A percentile compares a stretch with the other conserved stretches of the same genome.
These are phyloP conservation scores for Metalampra italica DNA, from an alignment of 2,888 invertebrate genomes.

Conservation along the genomic window DNA sequence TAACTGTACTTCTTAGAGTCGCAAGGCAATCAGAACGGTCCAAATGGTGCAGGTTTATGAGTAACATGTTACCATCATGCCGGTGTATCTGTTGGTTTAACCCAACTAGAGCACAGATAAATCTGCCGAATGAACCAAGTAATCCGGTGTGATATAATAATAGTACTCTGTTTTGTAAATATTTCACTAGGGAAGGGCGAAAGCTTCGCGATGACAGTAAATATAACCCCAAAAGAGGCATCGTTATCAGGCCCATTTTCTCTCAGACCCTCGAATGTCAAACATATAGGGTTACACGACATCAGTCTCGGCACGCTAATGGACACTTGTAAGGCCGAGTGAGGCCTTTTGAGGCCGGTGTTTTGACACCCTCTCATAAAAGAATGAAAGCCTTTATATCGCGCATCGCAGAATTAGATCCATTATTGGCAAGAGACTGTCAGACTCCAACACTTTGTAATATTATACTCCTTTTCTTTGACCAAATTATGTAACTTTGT, in stretches of 20 bases:
- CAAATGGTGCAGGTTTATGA: too few relatives aligned
- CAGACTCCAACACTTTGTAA: not conserved
- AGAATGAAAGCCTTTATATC: constrained; percentile 20
- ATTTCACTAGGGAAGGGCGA: not conserved
- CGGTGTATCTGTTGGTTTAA: too few relatives aligned
- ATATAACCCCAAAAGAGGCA: constrained; percentile 35
- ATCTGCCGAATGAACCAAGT: too few relatives aligned
- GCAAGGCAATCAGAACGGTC: too few relatives aligned
- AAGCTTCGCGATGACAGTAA: not conserved
- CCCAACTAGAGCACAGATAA: too few relatives aligned
- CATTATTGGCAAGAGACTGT: constrained; percentile 10
- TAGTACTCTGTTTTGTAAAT: not conserved
- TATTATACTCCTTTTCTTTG: not conserved
- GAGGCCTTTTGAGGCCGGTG: constrained; percentile 45
- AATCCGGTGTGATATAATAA: not conserved
- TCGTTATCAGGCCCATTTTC: constrained; percentile 52
- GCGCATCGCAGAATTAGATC: constrained; percentile 13
- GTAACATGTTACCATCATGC: too few relatives aligned
- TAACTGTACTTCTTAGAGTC: too few relatives aligned
- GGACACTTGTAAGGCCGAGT: constrained; percentile 61
- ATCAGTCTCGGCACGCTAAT: constrained; percentile 60
- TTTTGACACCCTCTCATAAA: constrained; percentile 50
- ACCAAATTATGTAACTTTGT: not conserved
- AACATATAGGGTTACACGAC: constrained; percentile 68
- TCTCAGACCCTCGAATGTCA: constrained; percentile 53